A percentile compares a stretch with the other conserved stretches of the same genome.
Conservation (phyloP, 2,113 vertebrate species). For the Beaufortia kweichowensis region DNA sequence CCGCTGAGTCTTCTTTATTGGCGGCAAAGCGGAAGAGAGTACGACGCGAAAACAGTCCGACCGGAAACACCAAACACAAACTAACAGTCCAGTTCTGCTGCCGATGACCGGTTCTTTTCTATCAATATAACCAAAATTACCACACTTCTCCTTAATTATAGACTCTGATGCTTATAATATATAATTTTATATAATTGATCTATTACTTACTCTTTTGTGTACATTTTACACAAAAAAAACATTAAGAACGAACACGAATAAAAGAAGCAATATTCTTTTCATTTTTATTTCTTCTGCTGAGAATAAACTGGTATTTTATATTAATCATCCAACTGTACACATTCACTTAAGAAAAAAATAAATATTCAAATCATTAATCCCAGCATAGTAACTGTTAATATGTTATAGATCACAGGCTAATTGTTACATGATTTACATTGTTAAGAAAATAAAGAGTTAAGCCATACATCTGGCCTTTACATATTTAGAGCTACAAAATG, state of each 20-base stretch:
- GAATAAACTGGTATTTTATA: conserved; percentile 62
- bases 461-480: conserved; percentile 58
- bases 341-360: conserved; percentile 62
- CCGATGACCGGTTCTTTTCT: too few relatives aligned
- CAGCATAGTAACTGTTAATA: conserved; percentile 59
- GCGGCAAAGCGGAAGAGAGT: conserved; percentile 66
- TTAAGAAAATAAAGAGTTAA: conserved; percentile 60
- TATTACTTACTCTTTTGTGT: too few relatives aligned
- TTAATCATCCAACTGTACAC: conserved; percentile 64
- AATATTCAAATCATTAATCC: conserved; percentile 66
- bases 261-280: conserved; percentile 2
- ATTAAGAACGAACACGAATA: background rate
- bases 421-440: conserved; percentile 69
- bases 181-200: too few relatives aligned
- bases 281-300: conserved; percentile 59
- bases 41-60: conserved; percentile 4
- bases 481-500: conserved; percentile 21
- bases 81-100: background rate
- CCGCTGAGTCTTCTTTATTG: conserved; percentile 63
- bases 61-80: conserved; percentile 28
- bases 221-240: too few relatives aligned
- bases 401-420: conserved; percentile 58
- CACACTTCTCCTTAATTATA: too few relatives aligned
- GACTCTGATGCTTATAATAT: too few relatives aligned
- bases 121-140: too few relatives aligned